Evolutionary conservation across 2,797 vertebrate species (phyloP).

Genomic region (Fistularia tabacaria): DNA sequence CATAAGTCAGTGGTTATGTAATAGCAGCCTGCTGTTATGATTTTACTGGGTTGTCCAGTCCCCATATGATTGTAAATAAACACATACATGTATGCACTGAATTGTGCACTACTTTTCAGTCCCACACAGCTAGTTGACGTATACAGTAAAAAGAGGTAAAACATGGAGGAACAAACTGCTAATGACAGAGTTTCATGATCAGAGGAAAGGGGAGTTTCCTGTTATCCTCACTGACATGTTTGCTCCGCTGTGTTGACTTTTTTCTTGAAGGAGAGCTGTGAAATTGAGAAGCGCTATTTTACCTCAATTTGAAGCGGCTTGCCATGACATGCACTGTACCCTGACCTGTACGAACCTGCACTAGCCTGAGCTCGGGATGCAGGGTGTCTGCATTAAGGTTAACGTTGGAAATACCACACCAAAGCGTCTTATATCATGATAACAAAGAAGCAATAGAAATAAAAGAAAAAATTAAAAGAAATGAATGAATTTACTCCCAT

Average conservation of each 20-base stretch:
- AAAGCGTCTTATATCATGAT: too few relatives aligned
- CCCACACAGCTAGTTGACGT: too few relatives aligned
- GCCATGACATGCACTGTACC: conserved; percentile 45
- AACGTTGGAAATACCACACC: too few relatives aligned
- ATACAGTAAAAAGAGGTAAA: not conserved
- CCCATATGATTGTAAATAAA: too few relatives aligned
- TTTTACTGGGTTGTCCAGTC: too few relatives aligned
- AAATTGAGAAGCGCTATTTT: conserved; percentile 47
- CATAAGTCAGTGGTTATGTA: too few relatives aligned
- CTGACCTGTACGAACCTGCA: conserved; percentile 39
- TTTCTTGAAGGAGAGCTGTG: conserved; percentile 28
- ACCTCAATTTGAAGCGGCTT: conserved; percentile 53
- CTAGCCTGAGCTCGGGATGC: conserved; percentile 19
- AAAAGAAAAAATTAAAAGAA: too few relatives aligned
- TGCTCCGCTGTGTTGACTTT: conserved; percentile 22
- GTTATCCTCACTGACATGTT: conserved; percentile 13
- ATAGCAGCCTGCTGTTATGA: too few relatives aligned
- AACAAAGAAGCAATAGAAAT: too few relatives aligned
- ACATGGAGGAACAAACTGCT: not conserved
- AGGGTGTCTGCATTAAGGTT: not conserved
- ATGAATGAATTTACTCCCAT: too few relatives aligned
- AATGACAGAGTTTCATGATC: not conserved
- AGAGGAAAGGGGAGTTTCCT: conserved; percentile 21
- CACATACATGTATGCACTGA: too few relatives aligned
- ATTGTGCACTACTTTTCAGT: too few relatives aligned